Evolutionary conservation across 1,140 invertebrate genomes (phyloP).

Genomic region (Chymomyza costata): DNA sequence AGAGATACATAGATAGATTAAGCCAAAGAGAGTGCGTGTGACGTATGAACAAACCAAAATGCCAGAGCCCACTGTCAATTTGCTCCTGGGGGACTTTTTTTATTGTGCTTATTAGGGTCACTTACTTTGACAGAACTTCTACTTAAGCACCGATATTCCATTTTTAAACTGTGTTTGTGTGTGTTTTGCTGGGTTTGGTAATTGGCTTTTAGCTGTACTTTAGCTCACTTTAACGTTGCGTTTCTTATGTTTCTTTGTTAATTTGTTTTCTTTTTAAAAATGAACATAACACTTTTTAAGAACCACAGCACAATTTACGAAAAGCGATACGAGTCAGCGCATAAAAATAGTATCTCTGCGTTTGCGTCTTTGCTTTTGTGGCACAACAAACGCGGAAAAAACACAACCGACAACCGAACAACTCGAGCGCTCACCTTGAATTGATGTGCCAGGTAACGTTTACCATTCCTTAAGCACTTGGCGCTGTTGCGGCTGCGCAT

Average conservation of each 20-base stretch:
- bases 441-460: conserved; percentile 66
- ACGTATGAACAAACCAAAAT: conserved; percentile 15
- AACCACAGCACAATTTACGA: not conserved
- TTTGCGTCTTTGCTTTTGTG: conserved; percentile 12
- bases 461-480: conserved; percentile 74
- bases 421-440: conserved; percentile 73
- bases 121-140: conserved; percentile 75
- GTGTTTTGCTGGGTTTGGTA: conserved; percentile 25
- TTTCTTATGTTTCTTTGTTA: conserved; percentile 16
- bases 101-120: conserved; percentile 71
- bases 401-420: conserved; percentile 46
- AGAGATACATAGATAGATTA: conserved; percentile 19
- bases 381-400: conserved; percentile 18
- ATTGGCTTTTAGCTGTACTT: conserved; percentile 56
- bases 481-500: conserved; percentile 20
- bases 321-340: conserved; percentile 5
- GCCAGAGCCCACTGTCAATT: not conserved
- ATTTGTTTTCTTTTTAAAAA: conserved; percentile 18
- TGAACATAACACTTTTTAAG: conserved; percentile 13
- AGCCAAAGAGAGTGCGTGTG: conserved; percentile 26
- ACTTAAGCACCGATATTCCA: conserved; percentile 75
- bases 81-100: conserved; percentile 12
- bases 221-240: conserved; percentile 32
- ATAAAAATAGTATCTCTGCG: conserved; percentile 16
- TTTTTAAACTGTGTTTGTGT: conserved; percentile 52